A percentile compares a stretch with the other conserved stretches of the same genome.
Evolutionary conservation across 2,113 vertebrate genomes (phyloP).

Genomic region (Heterotilapia buettikoferi): DNA sequence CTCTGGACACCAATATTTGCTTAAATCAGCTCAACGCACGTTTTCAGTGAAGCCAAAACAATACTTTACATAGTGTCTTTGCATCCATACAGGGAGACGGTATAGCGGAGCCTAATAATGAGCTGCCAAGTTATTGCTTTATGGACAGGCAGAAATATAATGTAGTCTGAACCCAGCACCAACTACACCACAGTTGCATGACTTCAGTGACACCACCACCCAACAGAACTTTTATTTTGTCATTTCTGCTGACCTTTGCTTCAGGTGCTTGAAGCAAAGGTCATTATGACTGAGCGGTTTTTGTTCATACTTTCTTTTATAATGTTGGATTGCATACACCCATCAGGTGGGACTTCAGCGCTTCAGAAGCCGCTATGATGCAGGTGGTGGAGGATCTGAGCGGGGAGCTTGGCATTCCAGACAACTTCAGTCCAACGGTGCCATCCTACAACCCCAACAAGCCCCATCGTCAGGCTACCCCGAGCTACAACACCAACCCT

Average conservation of each 20-base stretch:
- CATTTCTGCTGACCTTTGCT: neutral
- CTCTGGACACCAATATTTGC: neutral
- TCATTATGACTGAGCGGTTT: neutral
- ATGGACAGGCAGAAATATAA: neutral
- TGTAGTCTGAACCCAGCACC: neutral
- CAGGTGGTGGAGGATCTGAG: constrained; percentile 79
- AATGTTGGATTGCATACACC: neutral
- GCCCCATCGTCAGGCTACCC: constrained; percentile 67
- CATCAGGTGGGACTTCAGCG: constrained; percentile 90
- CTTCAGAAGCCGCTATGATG: constrained; percentile 81
- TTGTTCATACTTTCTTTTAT: neutral
- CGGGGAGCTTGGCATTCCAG: constrained; percentile 81
- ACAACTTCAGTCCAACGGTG: constrained; percentile 85
- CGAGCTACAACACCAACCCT: constrained; percentile 80
- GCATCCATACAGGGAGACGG: constrained; percentile 35
- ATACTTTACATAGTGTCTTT: constrained; percentile 44
- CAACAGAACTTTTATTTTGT: neutral
- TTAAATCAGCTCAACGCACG: neutral
- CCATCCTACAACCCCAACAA: constrained; percentile 78
- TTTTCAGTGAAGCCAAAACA: constrained; percentile 48
- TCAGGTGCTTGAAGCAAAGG: neutral
- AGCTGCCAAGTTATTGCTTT: constrained; percentile 12
- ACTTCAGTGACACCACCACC: neutral
- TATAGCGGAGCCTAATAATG: neutral
- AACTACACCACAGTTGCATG: neutral